Evolutionary conservation across 2,113 vertebrate species (phyloP).

Genomic region (Paramormyrops kingsleyae): DNA sequence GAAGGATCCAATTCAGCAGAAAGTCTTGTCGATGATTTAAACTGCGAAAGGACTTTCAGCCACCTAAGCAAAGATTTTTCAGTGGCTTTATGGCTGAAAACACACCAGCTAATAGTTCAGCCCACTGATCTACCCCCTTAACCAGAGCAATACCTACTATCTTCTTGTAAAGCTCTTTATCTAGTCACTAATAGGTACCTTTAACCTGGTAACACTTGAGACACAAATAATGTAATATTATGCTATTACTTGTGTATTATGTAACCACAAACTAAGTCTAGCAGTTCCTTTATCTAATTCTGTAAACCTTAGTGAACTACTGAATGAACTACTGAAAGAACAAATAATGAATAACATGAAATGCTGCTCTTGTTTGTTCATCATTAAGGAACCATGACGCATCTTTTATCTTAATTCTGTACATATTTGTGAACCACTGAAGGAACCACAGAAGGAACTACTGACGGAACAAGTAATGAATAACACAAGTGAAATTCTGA

Average conservation of each 20-base stretch:
- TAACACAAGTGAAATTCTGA: background rate
- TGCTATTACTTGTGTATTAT: background rate
- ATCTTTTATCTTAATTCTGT: background rate
- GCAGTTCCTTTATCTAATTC: background rate
- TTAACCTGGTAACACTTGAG: background rate
- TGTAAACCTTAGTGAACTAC: background rate
- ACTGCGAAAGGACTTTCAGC: background rate
- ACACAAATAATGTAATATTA: background rate
- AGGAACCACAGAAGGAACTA: background rate
- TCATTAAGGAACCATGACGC: background rate
- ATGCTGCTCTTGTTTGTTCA: background rate
- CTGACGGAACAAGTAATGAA: background rate
- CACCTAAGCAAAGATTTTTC: background rate
- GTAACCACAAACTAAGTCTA: background rate
- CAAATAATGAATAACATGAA: background rate
- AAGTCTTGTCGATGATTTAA: background rate
- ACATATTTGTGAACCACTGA: background rate
- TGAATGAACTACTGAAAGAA: background rate
- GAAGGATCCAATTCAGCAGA: background rate
- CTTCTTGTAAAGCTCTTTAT: background rate
- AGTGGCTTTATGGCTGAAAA: background rate
- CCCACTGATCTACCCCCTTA: background rate
- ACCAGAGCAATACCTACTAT: background rate
- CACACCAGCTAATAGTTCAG: background rate
- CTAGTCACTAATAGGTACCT: background rate